These are phyloP conservation scores for Apostichopus japonicus DNA, from an alignment of 35 echinoderm and acorn worm genomes.

Conservation along the genomic window DNA sequence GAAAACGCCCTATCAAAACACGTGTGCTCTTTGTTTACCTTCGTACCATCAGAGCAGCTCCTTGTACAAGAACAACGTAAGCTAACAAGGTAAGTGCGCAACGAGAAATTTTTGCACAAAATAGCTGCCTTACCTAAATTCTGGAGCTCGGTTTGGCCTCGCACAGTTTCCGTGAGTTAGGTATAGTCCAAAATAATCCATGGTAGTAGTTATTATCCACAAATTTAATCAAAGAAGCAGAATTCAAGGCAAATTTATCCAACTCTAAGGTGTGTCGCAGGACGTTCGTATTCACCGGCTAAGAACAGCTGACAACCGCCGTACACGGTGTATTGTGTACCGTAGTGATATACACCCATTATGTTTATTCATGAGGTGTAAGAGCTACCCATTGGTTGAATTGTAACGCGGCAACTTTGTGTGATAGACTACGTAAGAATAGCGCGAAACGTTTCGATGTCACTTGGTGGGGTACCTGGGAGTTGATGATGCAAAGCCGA, in stretches of 20 bases:
- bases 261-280: constrained; percentile 49
- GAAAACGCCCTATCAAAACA: constrained; percentile 47
- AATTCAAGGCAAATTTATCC: constrained; percentile 2
- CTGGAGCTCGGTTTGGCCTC: neutral
- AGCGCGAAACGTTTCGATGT: neutral
- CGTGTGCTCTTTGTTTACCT: constrained; percentile 53
- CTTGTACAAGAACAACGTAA: neutral
- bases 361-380: neutral
- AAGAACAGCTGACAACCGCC: constrained; percentile 47
- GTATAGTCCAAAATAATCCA: constrained; percentile 35
- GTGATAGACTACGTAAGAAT: neutral
- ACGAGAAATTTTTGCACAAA: neutral
- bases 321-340: constrained; percentile 38
- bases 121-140: constrained; percentile 1
- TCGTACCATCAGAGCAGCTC: neutral
- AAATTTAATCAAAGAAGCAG: neutral
- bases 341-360: constrained; percentile 35
- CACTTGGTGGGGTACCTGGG: no score
- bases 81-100: constrained; percentile 29
- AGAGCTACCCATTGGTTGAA: neutral
- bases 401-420: constrained; percentile 5
- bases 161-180: neutral
- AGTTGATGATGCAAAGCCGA: no score
- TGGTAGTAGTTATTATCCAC: constrained; percentile 15
- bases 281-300: constrained; percentile 46